Conservation (phyloP, 2,888 invertebrate genomes). For the Listrodromus nycthemerus region DNA sequence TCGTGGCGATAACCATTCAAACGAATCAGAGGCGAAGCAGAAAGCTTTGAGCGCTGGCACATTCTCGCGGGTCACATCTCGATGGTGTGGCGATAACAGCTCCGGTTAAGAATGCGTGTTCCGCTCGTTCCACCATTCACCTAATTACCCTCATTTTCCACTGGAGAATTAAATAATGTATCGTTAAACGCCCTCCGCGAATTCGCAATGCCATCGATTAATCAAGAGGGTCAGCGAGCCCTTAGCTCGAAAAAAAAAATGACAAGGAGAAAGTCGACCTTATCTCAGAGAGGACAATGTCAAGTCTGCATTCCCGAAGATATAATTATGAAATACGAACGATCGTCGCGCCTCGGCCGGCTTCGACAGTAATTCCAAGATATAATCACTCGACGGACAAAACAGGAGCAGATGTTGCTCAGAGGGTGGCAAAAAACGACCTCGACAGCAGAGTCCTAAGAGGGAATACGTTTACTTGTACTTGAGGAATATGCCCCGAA, state of each 20-base stretch:
- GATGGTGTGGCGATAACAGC: conserved; percentile 36
- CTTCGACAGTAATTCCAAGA: not conserved
- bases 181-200: not conserved
- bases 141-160: conserved; percentile 13
- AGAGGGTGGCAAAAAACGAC: not conserved
- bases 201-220: not conserved
- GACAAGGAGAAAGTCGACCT: not conserved
- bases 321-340: not conserved
- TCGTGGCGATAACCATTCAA: conserved; percentile 58
- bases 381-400: not conserved
- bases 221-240: not conserved
- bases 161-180: conserved; percentile 29
- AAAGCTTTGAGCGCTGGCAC: conserved; percentile 10
- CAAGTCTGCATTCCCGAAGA: not conserved
- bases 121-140: conserved; percentile 11
- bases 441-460: not conserved
- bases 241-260: not conserved
- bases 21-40: conserved; percentile 43
- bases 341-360: not conserved
- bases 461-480: conserved; percentile 18
- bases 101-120: conserved; percentile 46
- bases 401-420: not conserved
- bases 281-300: not conserved
- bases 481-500: conserved; percentile 17
- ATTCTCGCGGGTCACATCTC: conserved; percentile 44